These are phyloP conservation scores for Heliconius melpomene DNA, from an alignment of 1,140 invertebrate genomes.

Conservation along the genomic window DNA sequence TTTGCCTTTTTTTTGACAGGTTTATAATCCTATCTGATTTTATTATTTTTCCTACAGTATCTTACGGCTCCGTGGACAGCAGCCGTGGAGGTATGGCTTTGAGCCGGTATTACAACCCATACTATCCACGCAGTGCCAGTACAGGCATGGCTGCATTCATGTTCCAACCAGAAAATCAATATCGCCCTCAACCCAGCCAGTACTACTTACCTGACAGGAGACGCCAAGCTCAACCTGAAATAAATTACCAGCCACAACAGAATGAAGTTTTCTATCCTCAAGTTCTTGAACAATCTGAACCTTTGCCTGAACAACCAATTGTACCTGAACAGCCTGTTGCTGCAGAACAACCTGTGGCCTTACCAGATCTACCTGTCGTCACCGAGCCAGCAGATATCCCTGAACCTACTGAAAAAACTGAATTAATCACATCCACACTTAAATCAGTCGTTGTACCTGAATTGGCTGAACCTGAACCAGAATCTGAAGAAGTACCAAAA, in stretches of 20 bases:
- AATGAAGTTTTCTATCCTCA: conserved; percentile 69
- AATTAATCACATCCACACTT: conserved; percentile 53
- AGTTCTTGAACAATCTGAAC: conserved; percentile 50
- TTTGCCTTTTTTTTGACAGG: background rate
- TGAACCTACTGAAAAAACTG: conserved; percentile 61
- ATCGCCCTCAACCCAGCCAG: conserved; percentile 56
- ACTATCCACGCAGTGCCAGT: conserved; percentile 56
- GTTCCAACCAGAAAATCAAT: conserved; percentile 60
- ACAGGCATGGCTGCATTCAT: conserved; percentile 72
- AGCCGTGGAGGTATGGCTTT: conserved; percentile 63
- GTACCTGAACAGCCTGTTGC: conserved; percentile 36
- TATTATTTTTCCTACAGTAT: conserved; percentile 53
- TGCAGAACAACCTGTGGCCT: conserved; percentile 45
- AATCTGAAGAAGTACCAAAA: conserved; percentile 60
- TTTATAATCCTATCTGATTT: background rate
- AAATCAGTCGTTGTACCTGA: conserved; percentile 56
- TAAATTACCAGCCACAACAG: conserved; percentile 58
- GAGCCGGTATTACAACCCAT: conserved; percentile 74
- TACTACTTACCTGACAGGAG: conserved; percentile 70
- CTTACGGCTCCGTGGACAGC: conserved; percentile 63
- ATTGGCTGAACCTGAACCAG: conserved; percentile 65
- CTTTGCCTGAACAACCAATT: conserved; percentile 45
- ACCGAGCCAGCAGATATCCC: conserved; percentile 60
- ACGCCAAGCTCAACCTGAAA: conserved; percentile 59
- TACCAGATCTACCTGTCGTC: conserved; percentile 51